Evolutionary conservation across 2,888 invertebrate genomes (phyloP).

Genomic region (Cyclophora albipunctata): DNA sequence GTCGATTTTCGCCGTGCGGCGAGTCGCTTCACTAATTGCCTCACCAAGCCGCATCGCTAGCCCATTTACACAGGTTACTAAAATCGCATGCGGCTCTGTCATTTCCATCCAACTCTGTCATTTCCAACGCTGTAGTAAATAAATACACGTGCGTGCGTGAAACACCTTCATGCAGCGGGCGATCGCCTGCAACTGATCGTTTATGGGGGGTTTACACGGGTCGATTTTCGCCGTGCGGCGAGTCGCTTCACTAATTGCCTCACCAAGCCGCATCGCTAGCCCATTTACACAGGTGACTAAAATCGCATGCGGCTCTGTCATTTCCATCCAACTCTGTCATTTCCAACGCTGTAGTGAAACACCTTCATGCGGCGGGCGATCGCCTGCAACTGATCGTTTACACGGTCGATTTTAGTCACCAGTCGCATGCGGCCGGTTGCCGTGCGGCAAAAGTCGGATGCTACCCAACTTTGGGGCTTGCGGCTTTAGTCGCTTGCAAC

Average conservation of each 20-base stretch:
- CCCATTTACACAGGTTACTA: slow-evolving; percentile 33
- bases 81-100: slow-evolving; percentile 35
- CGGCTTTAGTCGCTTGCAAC: slow-evolving; percentile 32
- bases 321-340: too few relatives aligned
- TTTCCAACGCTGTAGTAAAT: too few relatives aligned
- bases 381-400: slow-evolving; percentile 18
- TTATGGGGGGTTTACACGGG: slow-evolving; percentile 22
- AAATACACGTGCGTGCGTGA: too few relatives aligned
- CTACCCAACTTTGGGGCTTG: slow-evolving; percentile 36
- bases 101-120: too few relatives aligned
- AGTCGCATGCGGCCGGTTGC: slow-evolving; percentile 31
- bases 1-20: slow-evolving; percentile 37
- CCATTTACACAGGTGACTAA: slow-evolving; percentile 32
- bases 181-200: slow-evolving; percentile 17
- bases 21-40: slow-evolving; percentile 22
- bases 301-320: slow-evolving; percentile 35
- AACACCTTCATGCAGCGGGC: slow-evolving; percentile 14
- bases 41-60: slow-evolving; percentile 29
- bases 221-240: slow-evolving; percentile 36
- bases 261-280: slow-evolving; percentile 29
- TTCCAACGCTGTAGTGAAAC: too few relatives aligned
- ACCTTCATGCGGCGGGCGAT: slow-evolving; percentile 15
- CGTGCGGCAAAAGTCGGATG: slow-evolving; percentile 34
- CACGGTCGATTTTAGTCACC: slow-evolving; percentile 26
- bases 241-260: slow-evolving; percentile 23